phyloP scores from a whole-genome alignment of 2,888 invertebrate genomes.

The Andrena camellia region DNA sequence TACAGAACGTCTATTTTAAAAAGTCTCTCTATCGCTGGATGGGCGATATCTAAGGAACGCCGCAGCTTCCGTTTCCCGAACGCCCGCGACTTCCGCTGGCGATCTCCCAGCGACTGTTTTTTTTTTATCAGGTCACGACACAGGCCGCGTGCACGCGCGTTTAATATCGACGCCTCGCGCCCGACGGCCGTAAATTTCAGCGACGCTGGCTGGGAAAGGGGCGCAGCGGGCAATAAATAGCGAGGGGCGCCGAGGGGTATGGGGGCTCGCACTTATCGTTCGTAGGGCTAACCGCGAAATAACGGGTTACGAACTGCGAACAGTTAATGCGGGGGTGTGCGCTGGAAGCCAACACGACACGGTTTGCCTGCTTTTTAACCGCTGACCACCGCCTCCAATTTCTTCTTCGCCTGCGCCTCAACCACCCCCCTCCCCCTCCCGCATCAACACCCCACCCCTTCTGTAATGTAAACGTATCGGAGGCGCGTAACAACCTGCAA shows the following conservation, averaged over 20 bases:
- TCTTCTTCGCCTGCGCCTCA: constrained; percentile 21
- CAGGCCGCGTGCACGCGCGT: constrained; percentile 60
- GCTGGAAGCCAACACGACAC: constrained; percentile 57
- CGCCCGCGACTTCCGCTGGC: constrained; percentile 74
- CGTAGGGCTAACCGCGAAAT: constrained; percentile 75
- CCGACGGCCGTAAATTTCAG: constrained; percentile 72
- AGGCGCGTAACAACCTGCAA: constrained; percentile 75
- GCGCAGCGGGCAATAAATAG: constrained; percentile 34
- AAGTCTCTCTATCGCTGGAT: constrained; percentile 20
- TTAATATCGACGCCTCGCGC: constrained; percentile 67
- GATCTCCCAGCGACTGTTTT: constrained; percentile 63
- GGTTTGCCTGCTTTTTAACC: constrained; percentile 52
- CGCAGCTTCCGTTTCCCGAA: constrained; percentile 73
- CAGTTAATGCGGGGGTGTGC: constrained; percentile 62
- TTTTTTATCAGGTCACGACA: constrained; percentile 56
- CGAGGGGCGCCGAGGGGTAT: constrained; percentile 28
- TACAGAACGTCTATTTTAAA: constrained; percentile 37
- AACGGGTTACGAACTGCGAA: constrained; percentile 74
- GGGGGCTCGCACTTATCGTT: constrained; percentile 62
- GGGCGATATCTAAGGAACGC: constrained; percentile 67
- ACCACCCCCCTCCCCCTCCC: background rate
- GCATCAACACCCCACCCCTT: background rate
- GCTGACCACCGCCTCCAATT: constrained; percentile 33
- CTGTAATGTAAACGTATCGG: constrained; percentile 70
- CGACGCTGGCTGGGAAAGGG: constrained; percentile 24